Base-by-base conservation (phyloP, 2,113 vertebrate genomes). In the Forbesichthys agassizii region DNA sequence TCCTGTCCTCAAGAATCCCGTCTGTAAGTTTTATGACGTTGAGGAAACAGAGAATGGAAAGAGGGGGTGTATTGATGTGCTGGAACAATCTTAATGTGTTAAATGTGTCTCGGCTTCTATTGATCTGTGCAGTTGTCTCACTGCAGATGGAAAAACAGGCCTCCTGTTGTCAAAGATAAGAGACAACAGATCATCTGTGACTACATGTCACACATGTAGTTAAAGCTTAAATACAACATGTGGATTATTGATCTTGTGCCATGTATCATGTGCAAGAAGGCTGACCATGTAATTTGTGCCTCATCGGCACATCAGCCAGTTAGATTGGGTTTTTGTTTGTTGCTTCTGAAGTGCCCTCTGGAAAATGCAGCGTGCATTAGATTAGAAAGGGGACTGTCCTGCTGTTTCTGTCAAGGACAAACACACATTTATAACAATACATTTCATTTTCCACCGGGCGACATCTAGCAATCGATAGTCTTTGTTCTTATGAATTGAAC, bases 401-500 rank as follows among this genome's bases (percentile, higher is more conserved):
- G 33, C 48, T 74, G 46, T 75, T 73, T 64, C 8, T 60, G 64
- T 61, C 62, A 75, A 51, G 59, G 47, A 66, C 63, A 12, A 33
- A 27, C 48, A 71, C 58, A 1, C 59, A 49, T 70, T 80, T 66
- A 48, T 53, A 73, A 79, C 27, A 14, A 78, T 53, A 33, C 52
- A 2, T 16, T 61, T 83, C 5, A 70, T 83, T 80, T 86, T 69
- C 69, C 76, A 48, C 36, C 7, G 4, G 49, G 52, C 59, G 67
- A 51, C 46, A 60, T 61, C 57, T 3, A 9, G 18, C 18, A 14
- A 83, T 89, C 67, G 48, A 88, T 85, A 66, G 18, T 9, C 55
- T 73, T 73, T 69, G 74, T 86, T 76, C 33, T 59, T 74, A 72
- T 72, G 67, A 75, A 77, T 33, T 58, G 27, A 74, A 48, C 49